Evolutionary conservation across 2,113 vertebrate genomes (phyloP), one percentile per base, ranked within the genome.

Genomic region (Herpailurus yagouaroundi): DNA sequence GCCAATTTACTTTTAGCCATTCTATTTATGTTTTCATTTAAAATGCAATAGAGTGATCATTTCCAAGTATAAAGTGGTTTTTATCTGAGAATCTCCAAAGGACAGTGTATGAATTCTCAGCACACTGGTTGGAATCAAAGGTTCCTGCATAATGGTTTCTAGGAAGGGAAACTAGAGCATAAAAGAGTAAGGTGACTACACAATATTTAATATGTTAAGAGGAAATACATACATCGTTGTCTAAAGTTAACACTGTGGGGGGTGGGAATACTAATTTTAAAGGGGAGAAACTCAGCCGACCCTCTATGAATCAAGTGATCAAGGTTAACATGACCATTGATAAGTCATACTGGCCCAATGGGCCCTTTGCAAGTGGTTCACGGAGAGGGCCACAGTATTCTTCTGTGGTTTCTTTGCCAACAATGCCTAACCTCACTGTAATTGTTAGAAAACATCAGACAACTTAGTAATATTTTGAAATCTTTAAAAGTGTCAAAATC

Each of bases 1-100:
- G 45, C 81, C 93, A 50, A 74, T 60, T 95, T 63, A 94, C 91
- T 96, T 96, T 79, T 71, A 88, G 95, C 76, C 25, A 19, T 94
- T 63, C 94, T 89, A 97, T 96, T 95, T 89, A 82, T 57, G 77
- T 85, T 88, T 84, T 94, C 31, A 50, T 80, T 95, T 77, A 89
- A 94, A 94, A 94, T 63, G 90, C 21, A 10, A 73, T 8, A 14
- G 31, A 81, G 81, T 23, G 23, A 86, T 89, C 52, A 52, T 84
- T 95, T 85, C n/a, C 76, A 91, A 66, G 68, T 79, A 89, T 18
- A 48, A 84, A 68, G 16, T 60, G 52, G 68, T 36, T 95, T 95
- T 73, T 31, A 27, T 36, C 29, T 9, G 55, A 89, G 57, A n/a
- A 21, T 31, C 12, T 60, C 60, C 79, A 52, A 85, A 91, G 38